A percentile compares a stretch with the other conserved stretches of the same genome.
phyloP scores from a whole-genome alignment of 2,113 vertebrate genomes.

The Prolemur simus region DNA sequence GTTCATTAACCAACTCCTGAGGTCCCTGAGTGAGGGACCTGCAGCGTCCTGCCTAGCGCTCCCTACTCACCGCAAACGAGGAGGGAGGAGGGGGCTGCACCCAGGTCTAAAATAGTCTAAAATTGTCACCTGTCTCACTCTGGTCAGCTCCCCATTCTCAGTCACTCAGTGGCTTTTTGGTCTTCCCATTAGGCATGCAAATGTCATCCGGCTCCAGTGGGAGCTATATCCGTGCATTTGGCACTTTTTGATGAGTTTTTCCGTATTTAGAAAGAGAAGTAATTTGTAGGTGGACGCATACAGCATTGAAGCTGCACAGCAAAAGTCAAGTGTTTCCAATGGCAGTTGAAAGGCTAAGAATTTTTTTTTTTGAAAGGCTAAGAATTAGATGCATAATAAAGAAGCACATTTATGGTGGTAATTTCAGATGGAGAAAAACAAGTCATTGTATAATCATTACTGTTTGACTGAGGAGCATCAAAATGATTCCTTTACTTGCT shows the following conservation, averaged over 20 bases:
- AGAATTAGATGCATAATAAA: neutral
- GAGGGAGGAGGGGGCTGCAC: neutral
- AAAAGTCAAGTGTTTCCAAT: neutral
- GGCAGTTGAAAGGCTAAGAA: neutral
- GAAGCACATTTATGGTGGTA: fast-evolving
- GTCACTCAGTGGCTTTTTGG: neutral
- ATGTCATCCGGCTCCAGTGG: neutral
- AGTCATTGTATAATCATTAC: neutral
- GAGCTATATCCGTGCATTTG: neutral
- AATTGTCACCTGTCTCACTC: neutral
- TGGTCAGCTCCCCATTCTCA: neutral
- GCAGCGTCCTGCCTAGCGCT: neutral
- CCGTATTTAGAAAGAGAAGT: neutral
- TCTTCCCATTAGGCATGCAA: neutral
- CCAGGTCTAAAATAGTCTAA: neutral
- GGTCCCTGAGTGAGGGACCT: neutral
- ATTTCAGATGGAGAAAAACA: neutral
- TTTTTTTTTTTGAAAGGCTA: neutral
- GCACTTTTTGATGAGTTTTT: neutral
- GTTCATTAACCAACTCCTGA: neutral
- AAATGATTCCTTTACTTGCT: constrained; percentile 34
- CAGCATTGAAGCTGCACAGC: neutral
- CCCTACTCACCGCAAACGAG: neutral
- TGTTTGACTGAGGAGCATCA: neutral
- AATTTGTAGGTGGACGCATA: constrained; percentile 17